These are phyloP conservation scores for Sebastolobus altivelis DNA, from an alignment of 2,797 vertebrate genomes.

Conservation along the genomic window DNA sequence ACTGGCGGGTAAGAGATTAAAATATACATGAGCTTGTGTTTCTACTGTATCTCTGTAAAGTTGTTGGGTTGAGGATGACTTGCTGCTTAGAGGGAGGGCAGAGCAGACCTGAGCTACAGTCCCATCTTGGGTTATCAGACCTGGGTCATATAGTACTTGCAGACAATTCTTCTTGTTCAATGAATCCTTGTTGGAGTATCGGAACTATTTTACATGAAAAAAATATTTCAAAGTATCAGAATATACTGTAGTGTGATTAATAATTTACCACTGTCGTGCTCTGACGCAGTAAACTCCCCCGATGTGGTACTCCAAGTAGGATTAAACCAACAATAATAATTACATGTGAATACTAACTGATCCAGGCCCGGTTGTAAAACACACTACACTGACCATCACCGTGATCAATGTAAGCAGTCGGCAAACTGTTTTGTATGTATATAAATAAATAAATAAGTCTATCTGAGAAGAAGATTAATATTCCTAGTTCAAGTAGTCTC, in stretches of 20 bases:
- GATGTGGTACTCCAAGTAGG: conserved; percentile 44
- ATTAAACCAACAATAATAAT: conserved; percentile 43
- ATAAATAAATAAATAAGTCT: conserved; percentile 87
- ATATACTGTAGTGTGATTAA: conserved; percentile 21
- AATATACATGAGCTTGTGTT: conserved; percentile 57
- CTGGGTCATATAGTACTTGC: conserved; percentile 58
- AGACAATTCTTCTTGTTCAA: conserved; percentile 49
- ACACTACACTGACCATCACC: conserved; percentile 80
- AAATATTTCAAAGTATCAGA: conserved; percentile 20
- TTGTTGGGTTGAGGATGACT: conserved; percentile 75
- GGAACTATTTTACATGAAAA: conserved; percentile 37
- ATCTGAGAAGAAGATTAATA: conserved; percentile 85
- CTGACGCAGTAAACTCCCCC: conserved; percentile 30
- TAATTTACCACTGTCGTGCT: conserved; percentile 23
- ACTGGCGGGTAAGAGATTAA: conserved; percentile 27
- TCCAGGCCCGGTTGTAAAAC: conserved; percentile 73
- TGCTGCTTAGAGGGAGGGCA: conserved; percentile 84
- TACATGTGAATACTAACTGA: conserved; percentile 59
- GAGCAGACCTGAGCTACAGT: conserved; percentile 69
- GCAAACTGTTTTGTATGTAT: conserved; percentile 90
- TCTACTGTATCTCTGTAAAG: conserved; percentile 67
- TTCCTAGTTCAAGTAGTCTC: conserved; percentile 89
- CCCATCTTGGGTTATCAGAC: conserved; percentile 60
- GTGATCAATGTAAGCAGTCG: conserved; percentile 85
- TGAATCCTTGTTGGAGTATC: conserved; percentile 54